Evolutionary conservation across 2,888 invertebrate species (phyloP), one percentile per base, ranked within the genome.

Genomic region (Chesias legatella): DNA sequence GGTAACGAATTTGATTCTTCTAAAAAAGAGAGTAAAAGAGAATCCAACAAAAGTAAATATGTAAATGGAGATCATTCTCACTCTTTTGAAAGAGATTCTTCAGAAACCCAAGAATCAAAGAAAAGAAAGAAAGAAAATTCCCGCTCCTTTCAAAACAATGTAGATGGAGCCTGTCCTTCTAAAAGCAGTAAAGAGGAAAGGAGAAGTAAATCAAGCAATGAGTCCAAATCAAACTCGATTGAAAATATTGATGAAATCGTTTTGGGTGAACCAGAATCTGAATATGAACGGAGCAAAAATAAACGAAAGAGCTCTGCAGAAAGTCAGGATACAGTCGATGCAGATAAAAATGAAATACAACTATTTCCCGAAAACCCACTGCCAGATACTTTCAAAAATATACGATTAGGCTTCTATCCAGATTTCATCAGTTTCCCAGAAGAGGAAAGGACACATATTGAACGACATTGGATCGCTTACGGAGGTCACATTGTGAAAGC

Each of bases 391-490:
- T 88, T 86, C 39, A 57, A 60, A 54, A 58, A 72, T 43, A 76
- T 78, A 62, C 66, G 58, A 31, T 37, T 88, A 42, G 85, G 79
- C 3, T 86, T 88, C 41, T 86, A 84, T 56, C 88, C 88, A n/a
- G 85, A 86, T 43, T 84, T 82, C 31, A 72, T 85, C 43, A 79
- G 79, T 48, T 77, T 86, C 48, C 51, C 78, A 0, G 83, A 84
- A 49, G 61, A 72, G 0, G 82, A 84, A 51, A 67, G 79, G 33
- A 54, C 46, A 7, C 56, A 69, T 55, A 82, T 82, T 39, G 88
- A 86, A 58, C 84, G 93, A 53, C 91, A 92, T 73, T 92, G 94
- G 83, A 82, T 92, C 33, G 92, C 92, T 1, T 91, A 90, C 46
- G 91, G 91, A 1, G 92, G 92, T 1, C 68, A 51, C 7, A 60